phyloP scores from a whole-genome alignment of 2,888 invertebrate species.

The Bedellia somnulentella region DNA sequence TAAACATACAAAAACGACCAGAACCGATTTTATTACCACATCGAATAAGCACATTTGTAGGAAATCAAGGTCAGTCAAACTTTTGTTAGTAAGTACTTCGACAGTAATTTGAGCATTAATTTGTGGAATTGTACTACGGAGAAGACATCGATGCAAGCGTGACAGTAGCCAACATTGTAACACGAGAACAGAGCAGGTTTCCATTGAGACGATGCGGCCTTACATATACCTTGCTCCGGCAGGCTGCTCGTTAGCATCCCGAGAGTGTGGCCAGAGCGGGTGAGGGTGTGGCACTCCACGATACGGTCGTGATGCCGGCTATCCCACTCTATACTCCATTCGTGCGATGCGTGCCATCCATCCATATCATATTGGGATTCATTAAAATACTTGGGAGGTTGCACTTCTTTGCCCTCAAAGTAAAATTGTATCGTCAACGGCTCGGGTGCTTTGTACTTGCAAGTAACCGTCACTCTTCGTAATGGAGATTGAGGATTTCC shows the following conservation, averaged over 20 bases:
- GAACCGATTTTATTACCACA: too few relatives aligned
- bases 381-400: slow-evolving; percentile 21
- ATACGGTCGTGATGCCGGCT: slow-evolving; percentile 21
- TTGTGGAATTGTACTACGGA: too few relatives aligned
- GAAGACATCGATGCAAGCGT: not conserved
- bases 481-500: slow-evolving; percentile 14
- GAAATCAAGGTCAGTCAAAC: too few relatives aligned
- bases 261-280: slow-evolving; percentile 28
- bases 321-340: slow-evolving; percentile 30
- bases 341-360: slow-evolving; percentile 35
- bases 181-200: slow-evolving; percentile 8
- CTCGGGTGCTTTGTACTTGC: slow-evolving; percentile 43
- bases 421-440: slow-evolving; percentile 40
- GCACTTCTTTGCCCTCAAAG: slow-evolving; percentile 22
- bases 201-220: slow-evolving; percentile 6
- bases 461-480: slow-evolving; percentile 28
- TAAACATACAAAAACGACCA: too few relatives aligned
- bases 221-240: slow-evolving; percentile 31
- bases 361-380: slow-evolving; percentile 25
- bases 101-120: too few relatives aligned
- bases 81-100: too few relatives aligned
- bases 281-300: slow-evolving; percentile 39
- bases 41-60: too few relatives aligned
- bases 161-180: not conserved
- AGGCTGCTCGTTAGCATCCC: slow-evolving; percentile 37